phyloP scores from a whole-genome alignment of 2,888 invertebrate species.

The Tipula unca region DNA sequence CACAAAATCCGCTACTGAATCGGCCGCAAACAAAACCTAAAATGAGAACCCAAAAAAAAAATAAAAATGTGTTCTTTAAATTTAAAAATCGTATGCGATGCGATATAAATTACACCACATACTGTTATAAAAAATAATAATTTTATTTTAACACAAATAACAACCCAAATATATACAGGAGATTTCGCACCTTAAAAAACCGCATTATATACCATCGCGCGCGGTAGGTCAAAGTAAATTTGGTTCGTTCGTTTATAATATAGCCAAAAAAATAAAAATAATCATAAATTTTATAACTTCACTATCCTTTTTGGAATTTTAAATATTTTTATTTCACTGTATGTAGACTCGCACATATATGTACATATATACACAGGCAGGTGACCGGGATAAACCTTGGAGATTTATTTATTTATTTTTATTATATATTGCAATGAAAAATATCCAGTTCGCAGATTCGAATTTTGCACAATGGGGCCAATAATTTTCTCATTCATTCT shows the following conservation, averaged over 20 bases:
- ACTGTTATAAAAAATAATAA: neutral
- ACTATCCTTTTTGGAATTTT: neutral
- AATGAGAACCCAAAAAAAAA: neutral
- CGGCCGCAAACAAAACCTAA: neutral
- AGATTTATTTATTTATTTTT: neutral
- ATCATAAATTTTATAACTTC: neutral
- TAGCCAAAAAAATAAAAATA: neutral
- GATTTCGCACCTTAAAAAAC: conserved; percentile 9
- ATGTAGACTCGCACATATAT: neutral
- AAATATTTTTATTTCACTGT: neutral
- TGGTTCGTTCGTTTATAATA: neutral
- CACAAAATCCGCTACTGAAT: neutral
- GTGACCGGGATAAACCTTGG: neutral
- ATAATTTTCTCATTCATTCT: neutral
- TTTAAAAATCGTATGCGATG: neutral
- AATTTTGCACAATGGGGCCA: neutral
- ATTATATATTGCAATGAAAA: neutral
- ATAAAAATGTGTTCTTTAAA: neutral
- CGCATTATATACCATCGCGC: neutral
- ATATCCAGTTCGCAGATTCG: neutral
- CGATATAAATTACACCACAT: conserved; percentile 8
- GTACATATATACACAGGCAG: neutral
- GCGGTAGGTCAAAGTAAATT: neutral
- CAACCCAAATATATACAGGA: neutral
- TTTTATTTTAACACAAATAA: neutral